phyloP scores from a whole-genome alignment of 2,888 invertebrate genomes.

The Oscheius onirici region DNA sequence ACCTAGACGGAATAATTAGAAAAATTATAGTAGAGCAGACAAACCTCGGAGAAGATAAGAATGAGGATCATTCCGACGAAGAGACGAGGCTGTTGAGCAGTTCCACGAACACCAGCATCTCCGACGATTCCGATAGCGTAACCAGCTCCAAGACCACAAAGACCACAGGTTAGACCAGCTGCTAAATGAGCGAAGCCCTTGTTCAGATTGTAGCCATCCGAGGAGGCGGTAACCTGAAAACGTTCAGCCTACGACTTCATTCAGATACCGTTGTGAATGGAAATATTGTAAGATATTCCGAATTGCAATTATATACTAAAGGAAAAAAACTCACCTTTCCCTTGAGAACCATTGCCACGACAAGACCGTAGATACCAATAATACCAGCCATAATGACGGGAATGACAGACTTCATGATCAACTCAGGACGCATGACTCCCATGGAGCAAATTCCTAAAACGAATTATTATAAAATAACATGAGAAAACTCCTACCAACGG shows the following conservation, averaged over 20 bases:
- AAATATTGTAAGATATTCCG: no score
- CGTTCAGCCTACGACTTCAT: background rate
- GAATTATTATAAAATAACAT: no score
- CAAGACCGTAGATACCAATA: constrained; percentile 94
- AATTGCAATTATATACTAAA: no score
- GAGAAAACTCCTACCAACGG: no score
- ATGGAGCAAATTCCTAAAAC: constrained; percentile 99
- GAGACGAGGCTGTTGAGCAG: constrained; percentile 96
- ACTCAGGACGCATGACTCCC: constrained; percentile 99
- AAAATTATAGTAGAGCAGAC: background rate
- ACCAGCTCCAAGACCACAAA: constrained; percentile 96
- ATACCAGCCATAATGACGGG: constrained; percentile 79
- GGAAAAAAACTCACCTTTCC: constrained; percentile 41
- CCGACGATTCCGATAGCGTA: constrained; percentile 99
- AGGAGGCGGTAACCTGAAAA: constrained; percentile 43
- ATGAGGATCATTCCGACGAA: constrained; percentile 93
- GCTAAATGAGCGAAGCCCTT: constrained; percentile 93
- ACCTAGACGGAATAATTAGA: constrained; percentile 49
- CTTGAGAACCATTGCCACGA: constrained; percentile 94
- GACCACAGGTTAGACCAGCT: constrained; percentile 94
- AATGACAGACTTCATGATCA: constrained; percentile 99
- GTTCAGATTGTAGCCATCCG: constrained; percentile 43
- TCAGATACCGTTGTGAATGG: no score
- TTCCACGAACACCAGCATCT: constrained; percentile 83
- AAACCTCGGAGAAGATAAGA: constrained; percentile 99